Conservation (phyloP, 2,888 invertebrate genomes). For the Yponomeuta plumbellus region DNA sequence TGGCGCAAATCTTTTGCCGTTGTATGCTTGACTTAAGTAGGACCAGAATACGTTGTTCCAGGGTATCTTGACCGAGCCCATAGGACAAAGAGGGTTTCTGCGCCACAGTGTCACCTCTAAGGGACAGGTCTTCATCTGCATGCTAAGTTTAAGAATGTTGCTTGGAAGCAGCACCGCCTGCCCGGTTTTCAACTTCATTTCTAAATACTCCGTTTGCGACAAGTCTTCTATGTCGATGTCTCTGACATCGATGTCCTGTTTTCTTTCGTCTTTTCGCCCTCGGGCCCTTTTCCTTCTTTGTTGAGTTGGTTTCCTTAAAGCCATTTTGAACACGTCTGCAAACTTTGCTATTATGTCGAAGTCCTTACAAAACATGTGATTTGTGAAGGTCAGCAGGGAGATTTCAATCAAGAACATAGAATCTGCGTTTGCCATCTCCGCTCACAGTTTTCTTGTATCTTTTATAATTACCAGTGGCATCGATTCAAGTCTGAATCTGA, state of each 20-base stretch:
- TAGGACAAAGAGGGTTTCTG: slow-evolving; percentile 32
- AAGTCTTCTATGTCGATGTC: slow-evolving; percentile 4
- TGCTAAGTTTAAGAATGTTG: slow-evolving; percentile 35
- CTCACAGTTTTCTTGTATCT: not conserved
- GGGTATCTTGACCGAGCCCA: slow-evolving; percentile 45
- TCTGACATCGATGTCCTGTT: not conserved
- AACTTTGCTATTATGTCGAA: slow-evolving; percentile 47
- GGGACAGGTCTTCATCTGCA: slow-evolving; percentile 47
- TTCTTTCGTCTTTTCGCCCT: slow-evolving; percentile 26
- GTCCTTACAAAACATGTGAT: slow-evolving; percentile 37
- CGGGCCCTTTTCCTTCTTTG: slow-evolving; percentile 11
- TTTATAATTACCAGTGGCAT: not conserved
- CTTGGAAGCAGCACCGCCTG: slow-evolving; percentile 39
- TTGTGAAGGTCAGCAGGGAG: slow-evolving; percentile 44
- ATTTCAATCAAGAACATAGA: slow-evolving; percentile 62
- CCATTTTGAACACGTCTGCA: slow-evolving; percentile 48
- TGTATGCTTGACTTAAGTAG: slow-evolving; percentile 26
- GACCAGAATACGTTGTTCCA: slow-evolving; percentile 44
- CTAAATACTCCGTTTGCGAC: slow-evolving; percentile 22
- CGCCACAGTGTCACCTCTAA: slow-evolving; percentile 47
- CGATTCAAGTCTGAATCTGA: too few relatives aligned
- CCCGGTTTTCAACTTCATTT: slow-evolving; percentile 30
- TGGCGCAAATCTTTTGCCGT: slow-evolving; percentile 22
- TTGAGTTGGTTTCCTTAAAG: slow-evolving; percentile 11
- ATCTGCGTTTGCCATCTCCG: slow-evolving; percentile 52